A percentile compares a stretch with the other conserved stretches of the same genome.
Conservation (phyloP, 2,888 invertebrate species). For the Lypha dubia region DNA sequence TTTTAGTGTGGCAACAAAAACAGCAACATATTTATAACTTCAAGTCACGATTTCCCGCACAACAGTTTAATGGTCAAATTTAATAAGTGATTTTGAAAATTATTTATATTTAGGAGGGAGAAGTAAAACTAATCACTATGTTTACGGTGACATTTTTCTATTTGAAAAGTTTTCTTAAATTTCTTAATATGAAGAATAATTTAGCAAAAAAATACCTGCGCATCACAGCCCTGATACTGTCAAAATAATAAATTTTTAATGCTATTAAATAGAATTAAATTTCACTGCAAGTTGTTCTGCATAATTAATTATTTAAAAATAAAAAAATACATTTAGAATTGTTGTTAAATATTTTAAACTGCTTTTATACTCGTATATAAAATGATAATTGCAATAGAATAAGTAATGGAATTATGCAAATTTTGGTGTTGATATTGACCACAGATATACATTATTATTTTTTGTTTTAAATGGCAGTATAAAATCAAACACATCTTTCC, state of each 20-base stretch:
- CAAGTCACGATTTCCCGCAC: constrained; percentile 38
- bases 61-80: too few relatives aligned
- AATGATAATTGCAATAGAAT: constrained; percentile 39
- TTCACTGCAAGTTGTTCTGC: not conserved
- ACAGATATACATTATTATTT: not conserved
- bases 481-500: too few relatives aligned
- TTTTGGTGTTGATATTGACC: not conserved
- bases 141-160: not conserved
- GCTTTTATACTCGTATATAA: constrained; percentile 13
- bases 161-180: not conserved
- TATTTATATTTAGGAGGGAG: too few relatives aligned
- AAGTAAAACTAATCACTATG: not conserved
- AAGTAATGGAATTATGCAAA: constrained; percentile 26
- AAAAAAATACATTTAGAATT: constrained; percentile 4
- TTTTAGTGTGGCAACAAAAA: not conserved
- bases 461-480: not conserved
- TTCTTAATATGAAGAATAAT: not conserved
- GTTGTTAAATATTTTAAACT: constrained; percentile 23
- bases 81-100: too few relatives aligned
- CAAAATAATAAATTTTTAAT: not conserved
- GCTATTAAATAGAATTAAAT: constrained; percentile 1
- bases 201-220: not conserved
- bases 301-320: not conserved
- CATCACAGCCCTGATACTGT: not conserved
- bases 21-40: constrained; percentile 46